Evolutionary conservation across 2,888 invertebrate genomes (phyloP).

Genomic region (Diarsia dahlii): DNA sequence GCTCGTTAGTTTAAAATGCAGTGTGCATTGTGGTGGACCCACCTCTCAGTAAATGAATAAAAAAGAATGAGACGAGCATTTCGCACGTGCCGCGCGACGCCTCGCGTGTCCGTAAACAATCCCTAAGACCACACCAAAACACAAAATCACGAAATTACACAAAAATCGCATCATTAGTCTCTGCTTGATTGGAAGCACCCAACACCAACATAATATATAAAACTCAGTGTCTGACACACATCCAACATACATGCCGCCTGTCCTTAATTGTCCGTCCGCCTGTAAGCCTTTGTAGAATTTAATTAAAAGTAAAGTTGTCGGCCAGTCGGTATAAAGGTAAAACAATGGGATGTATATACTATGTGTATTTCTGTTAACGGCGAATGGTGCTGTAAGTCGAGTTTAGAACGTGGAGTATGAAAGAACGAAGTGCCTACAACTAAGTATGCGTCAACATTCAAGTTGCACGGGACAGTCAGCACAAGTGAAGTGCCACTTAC

Average conservation of each 20-base stretch:
- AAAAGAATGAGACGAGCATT: too few species aligned
- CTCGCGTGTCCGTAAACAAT: too few species aligned
- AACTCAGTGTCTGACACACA: constrained; percentile 3
- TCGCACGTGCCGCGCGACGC: too few species aligned
- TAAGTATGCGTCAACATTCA: neutral
- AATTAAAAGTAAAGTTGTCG: constrained; percentile 54
- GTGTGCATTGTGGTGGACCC: too few species aligned
- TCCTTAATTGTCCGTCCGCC: constrained; percentile 15
- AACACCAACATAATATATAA: neutral
- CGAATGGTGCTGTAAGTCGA: neutral
- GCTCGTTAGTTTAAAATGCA: too few species aligned
- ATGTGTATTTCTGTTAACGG: neutral
- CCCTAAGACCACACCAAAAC: too few species aligned
- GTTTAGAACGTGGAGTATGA: neutral
- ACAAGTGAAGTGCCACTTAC: too few species aligned
- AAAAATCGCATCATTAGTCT: too few species aligned
- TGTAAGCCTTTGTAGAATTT: constrained; percentile 51
- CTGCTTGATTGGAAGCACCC: neutral
- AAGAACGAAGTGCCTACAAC: constrained; percentile 5
- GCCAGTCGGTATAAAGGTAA: constrained; percentile 9
- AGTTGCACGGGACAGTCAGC: too few species aligned
- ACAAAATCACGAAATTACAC: neutral
- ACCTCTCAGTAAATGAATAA: too few species aligned
- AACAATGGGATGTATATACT: constrained; percentile 5
- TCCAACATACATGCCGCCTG: neutral